Evolutionary conservation across 2,113 vertebrate genomes (phyloP), one percentile per base, ranked within the genome.

Genomic region (Tupaia tana): DNA sequence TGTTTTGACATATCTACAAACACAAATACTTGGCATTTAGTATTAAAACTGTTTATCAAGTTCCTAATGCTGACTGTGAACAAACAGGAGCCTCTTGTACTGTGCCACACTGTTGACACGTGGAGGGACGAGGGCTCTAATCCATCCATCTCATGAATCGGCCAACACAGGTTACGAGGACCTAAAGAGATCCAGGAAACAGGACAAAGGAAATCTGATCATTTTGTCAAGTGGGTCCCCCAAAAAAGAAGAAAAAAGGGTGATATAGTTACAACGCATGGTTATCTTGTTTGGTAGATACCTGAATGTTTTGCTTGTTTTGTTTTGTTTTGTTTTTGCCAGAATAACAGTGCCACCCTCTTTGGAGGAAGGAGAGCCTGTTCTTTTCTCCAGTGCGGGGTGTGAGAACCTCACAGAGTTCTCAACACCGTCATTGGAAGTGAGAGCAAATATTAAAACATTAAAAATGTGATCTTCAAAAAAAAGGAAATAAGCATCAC

Each of bases 11-110:
- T 80, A 85, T 93, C 95, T 52, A 59, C 77, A 89, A 78, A 89
- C 67, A 90, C 71, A 92, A 90, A 83, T 82, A 93, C 77, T 77
- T 94, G 93, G 93, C 89, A 81, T 81, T 77, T 86, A 19, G 71
- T 85, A 89, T 79, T 81, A 31, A 89, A 94, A 75, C 82, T 91
- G 96, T 95, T 89, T 66, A 84, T 91, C 82, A 88, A 70, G 84
- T 59, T 89, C 87, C 82, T 29, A 31, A n/a, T 54, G 87, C 74
- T 27, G n/a, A 34, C 29, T 24, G 31, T n/a, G 71, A 66, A 61
- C 77, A 85, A 92, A 80, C 1, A 71, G 85, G 24, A 86, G 13
- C 24, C 7, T 31, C 43, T 1, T 59, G 63, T 31, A 63, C 70
- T 52, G 43, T 34, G 58, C 12, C 22, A n/a, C 79, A 14, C 85